A percentile compares a stretch with the other conserved stretches of the same genome.
Conservation (phyloP, 23 tunicate species). For the Trididemnum miniatum region DNA sequence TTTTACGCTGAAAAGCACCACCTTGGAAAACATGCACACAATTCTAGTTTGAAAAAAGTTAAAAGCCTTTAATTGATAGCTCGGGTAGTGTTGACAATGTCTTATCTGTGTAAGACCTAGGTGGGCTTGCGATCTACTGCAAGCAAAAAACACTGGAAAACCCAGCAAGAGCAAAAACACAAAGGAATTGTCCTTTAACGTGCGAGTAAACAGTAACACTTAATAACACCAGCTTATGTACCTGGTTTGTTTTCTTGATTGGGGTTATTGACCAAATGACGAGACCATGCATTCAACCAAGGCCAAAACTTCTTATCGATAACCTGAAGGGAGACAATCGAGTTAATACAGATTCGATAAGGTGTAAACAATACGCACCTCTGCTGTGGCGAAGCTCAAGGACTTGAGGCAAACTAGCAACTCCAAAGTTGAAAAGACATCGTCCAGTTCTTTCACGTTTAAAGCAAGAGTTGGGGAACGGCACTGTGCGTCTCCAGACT, state of each 20-base stretch:
- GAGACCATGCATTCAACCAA: slow-evolving; percentile 40
- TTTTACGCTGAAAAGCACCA: no score
- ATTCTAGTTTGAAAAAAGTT: no score
- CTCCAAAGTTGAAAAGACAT: slow-evolving; percentile 13
- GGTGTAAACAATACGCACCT: neutral
- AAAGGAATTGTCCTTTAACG: no score
- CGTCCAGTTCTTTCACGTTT: neutral
- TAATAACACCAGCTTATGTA: no score
- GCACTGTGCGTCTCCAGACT: neutral
- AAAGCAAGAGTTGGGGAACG: neutral
- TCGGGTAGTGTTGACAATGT: no score
- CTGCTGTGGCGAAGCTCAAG: slow-evolving; percentile 7
- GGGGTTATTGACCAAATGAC: neutral
- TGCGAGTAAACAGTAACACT: no score
- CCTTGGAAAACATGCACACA: no score
- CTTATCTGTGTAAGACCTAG: no score
- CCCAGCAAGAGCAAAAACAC: no score
- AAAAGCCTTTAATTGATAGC: no score
- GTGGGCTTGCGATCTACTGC: no score
- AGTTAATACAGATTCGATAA: neutral
- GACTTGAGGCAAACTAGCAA: neutral
- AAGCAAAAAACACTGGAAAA: no score
- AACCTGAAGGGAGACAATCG: slow-evolving; percentile 6
- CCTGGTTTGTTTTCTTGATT: slow-evolving; percentile 14
- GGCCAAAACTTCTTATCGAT: slow-evolving; percentile 49